phyloP scores from a whole-genome alignment of 35 echinoderm and acorn worm genomes.

The Apostichopus japonicus region DNA sequence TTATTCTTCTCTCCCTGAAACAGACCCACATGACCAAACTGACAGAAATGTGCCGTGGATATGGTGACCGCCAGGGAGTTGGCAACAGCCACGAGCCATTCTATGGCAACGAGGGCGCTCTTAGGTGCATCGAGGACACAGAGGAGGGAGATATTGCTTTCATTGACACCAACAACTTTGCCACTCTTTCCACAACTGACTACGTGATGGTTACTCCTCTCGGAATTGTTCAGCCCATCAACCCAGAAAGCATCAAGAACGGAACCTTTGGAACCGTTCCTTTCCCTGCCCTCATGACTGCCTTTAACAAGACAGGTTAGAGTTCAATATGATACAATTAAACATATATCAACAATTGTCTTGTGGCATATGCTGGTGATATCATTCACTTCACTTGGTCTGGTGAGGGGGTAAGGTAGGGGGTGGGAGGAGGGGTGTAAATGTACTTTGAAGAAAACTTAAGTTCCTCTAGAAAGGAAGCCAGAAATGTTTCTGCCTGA shows the following conservation, averaged over 20 bases:
- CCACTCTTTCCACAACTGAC: neutral
- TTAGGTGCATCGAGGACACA: constrained; percentile 70
- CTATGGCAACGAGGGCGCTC: constrained; percentile 64
- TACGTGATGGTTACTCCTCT: constrained; percentile 43
- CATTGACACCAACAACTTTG: constrained; percentile 60
- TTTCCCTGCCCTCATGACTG: constrained; percentile 79
- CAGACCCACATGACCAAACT: constrained; percentile 80
- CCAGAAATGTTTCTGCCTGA: too few relatives aligned
- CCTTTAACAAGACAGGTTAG: constrained; percentile 86
- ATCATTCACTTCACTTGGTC: too few relatives aligned
- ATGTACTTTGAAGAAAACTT: too few relatives aligned
- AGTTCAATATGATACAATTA: too few relatives aligned
- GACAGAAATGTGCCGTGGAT: constrained; percentile 62
- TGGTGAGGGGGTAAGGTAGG: too few relatives aligned
- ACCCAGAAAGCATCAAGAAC: constrained; percentile 54
- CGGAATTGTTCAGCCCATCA: constrained; percentile 25
- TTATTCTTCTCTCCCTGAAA: too few relatives aligned
- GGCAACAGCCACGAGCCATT: constrained; percentile 59
- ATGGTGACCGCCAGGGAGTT: constrained; percentile 30
- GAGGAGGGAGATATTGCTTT: constrained; percentile 87
- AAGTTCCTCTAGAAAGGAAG: too few relatives aligned
- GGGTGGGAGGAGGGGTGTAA: too few relatives aligned
- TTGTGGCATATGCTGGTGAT: too few relatives aligned
- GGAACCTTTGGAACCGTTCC: constrained; percentile 82
- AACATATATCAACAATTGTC: too few relatives aligned